These are phyloP conservation scores for Ranitomeya variabilis DNA, from an alignment of 2,113 vertebrate genomes.

Conservation along the genomic window DNA sequence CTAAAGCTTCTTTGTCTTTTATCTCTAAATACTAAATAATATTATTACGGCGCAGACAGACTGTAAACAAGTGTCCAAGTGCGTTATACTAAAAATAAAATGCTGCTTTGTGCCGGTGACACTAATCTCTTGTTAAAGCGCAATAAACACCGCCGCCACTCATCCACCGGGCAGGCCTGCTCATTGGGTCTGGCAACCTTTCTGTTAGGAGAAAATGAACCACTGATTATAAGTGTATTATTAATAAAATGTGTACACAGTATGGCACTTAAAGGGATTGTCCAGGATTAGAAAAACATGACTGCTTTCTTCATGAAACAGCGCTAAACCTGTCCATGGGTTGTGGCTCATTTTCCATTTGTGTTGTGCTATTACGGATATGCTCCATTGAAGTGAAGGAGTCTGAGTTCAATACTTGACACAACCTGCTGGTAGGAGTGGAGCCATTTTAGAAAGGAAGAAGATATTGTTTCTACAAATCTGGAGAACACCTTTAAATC, in stretches of 20 bases:
- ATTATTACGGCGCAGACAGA: neutral
- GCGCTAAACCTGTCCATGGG: too few species aligned
- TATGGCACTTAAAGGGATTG: neutral
- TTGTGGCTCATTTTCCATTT: too few species aligned
- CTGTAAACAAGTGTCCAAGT: neutral
- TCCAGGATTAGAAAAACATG: neutral
- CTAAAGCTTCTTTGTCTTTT: conserved; percentile 15
- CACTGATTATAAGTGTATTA: neutral
- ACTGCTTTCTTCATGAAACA: neutral
- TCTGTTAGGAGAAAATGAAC: neutral
- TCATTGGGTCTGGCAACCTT: neutral
- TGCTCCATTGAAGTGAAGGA: neutral
- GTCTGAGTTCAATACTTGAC: neutral
- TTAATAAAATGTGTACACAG: neutral
- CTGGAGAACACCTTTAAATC: too few species aligned
- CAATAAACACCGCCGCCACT: neutral
- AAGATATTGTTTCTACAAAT: too few species aligned
- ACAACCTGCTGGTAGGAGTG: neutral
- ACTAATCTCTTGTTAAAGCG: conserved; percentile 23
- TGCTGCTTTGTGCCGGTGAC: neutral
- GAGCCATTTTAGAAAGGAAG: neutral
- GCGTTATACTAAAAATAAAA: conserved; percentile 16
- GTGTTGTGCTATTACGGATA: neutral
- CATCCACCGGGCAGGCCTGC: neutral
- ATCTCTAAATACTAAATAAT: conserved; percentile 40